phyloP scores from a whole-genome alignment of 2,113 vertebrate genomes.

The Orthonyx spaldingii region DNA sequence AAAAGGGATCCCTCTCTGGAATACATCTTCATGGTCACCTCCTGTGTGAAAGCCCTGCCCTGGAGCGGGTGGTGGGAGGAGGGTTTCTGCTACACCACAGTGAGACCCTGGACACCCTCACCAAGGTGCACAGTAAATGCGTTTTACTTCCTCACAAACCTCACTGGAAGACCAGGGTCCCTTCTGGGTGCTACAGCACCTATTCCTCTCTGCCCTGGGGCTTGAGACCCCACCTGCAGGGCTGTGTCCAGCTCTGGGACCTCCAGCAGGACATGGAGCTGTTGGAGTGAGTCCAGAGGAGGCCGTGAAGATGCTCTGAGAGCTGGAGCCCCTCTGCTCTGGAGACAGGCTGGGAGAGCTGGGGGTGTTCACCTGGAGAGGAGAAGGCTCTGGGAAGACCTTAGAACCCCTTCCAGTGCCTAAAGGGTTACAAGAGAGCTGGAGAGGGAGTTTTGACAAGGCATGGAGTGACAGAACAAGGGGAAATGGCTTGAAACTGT shows the following conservation, averaged over 20 bases:
- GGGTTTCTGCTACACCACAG: rapidly evolving
- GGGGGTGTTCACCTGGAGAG: background rate
- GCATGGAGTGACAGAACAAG: background rate
- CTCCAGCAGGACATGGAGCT: background rate
- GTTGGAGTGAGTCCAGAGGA: background rate
- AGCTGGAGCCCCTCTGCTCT: background rate
- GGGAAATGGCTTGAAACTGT: background rate
- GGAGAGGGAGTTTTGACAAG: background rate
- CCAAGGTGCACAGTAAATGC: background rate
- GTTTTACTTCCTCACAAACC: background rate
- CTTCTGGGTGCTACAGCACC: background rate
- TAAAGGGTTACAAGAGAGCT: background rate
- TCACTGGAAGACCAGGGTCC: background rate
- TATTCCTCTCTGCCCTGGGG: background rate
- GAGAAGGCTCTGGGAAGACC: background rate
- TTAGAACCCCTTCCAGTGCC: background rate
- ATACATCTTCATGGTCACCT: background rate
- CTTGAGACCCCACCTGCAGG: background rate
- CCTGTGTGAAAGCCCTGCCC: background rate
- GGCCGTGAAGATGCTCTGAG: background rate
- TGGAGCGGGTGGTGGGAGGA: background rate
- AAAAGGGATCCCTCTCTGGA: background rate
- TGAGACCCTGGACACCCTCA: background rate
- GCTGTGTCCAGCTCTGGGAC: background rate
- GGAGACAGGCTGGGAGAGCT: background rate